Conservation (phyloP, 2,888 invertebrate species). For the Chalcis sispes region DNA sequence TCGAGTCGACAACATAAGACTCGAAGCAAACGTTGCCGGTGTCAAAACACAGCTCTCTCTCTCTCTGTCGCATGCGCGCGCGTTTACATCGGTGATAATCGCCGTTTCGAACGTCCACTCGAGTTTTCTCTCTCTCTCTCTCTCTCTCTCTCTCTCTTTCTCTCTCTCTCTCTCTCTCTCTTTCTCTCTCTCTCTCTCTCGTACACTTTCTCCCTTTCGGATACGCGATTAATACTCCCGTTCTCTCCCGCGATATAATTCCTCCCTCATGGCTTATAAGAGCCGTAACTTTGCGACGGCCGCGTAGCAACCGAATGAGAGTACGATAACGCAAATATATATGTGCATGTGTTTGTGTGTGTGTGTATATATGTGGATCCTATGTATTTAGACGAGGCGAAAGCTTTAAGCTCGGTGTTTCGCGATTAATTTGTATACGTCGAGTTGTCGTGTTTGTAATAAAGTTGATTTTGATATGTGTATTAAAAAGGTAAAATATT, state of each 20-base stretch:
- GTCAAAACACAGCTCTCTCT: constrained; percentile 40
- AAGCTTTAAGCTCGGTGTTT: too few species aligned
- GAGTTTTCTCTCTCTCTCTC: background rate
- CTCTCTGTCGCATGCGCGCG: too few species aligned
- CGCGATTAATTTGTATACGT: too few species aligned
- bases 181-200: background rate
- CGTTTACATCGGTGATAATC: constrained; percentile 23
- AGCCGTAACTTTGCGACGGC: too few species aligned
- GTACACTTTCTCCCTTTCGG: background rate
- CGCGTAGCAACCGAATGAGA: too few species aligned
- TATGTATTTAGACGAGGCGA: background rate
- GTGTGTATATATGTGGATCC: constrained; percentile 6
- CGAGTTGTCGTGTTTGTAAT: too few species aligned
- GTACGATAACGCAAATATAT: background rate
- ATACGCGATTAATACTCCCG: constrained; percentile 44
- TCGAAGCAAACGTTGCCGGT: background rate
- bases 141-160: background rate
- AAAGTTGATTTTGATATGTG: too few species aligned
- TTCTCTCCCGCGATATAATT: too few species aligned
- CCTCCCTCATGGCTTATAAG: too few species aligned
- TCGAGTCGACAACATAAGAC: constrained; percentile 2
- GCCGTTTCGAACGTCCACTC: constrained; percentile 25
- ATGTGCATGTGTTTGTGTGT: background rate
- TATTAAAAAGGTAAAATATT: too few species aligned
- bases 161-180: background rate